These are phyloP conservation scores for Pardosa pseudoannulata DNA, from an alignment of 2,888 invertebrate genomes.

Conservation along the genomic window DNA sequence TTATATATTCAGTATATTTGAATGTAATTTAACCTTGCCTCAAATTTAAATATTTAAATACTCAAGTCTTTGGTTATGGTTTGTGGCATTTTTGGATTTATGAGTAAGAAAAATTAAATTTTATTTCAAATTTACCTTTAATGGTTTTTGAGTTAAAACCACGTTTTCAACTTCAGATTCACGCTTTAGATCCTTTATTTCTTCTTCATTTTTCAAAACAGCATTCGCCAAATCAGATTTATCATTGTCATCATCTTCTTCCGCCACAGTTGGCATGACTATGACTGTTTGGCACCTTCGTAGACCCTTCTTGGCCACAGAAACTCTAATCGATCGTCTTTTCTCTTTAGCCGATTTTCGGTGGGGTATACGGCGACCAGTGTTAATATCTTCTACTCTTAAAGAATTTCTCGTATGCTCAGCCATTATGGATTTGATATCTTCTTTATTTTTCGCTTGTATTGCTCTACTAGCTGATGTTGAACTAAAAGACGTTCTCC, in stretches of 20 bases:
- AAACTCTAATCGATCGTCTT: constrained; percentile 56
- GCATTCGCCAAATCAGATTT: not conserved
- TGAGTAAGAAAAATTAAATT: too few species aligned
- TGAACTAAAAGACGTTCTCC: constrained; percentile 54
- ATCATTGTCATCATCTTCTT: constrained; percentile 50
- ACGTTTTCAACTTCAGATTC: constrained; percentile 64
- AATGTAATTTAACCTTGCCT: too few species aligned
- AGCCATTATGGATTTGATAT: constrained; percentile 33
- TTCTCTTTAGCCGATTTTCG: constrained; percentile 3
- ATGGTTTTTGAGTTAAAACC: constrained; percentile 42
- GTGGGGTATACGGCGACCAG: not conserved
- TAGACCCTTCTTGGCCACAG: constrained; percentile 44
- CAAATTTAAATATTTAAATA: too few species aligned
- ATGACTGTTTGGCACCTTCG: constrained; percentile 63
- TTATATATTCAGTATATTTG: too few species aligned
- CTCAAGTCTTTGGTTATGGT: too few species aligned
- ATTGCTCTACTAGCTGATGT: constrained; percentile 49
- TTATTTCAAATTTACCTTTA: constrained; percentile 47
- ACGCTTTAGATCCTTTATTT: constrained; percentile 54
- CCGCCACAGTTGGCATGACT: constrained; percentile 62
- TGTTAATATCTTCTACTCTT: not conserved
- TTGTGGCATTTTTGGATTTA: too few species aligned
- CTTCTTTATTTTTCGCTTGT: constrained; percentile 44
- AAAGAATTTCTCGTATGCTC: constrained; percentile 10
- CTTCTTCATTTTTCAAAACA: constrained; percentile 29